phyloP scores from a whole-genome alignment of 1,140 invertebrate genomes.

The Pogonognathellus flavescens region DNA sequence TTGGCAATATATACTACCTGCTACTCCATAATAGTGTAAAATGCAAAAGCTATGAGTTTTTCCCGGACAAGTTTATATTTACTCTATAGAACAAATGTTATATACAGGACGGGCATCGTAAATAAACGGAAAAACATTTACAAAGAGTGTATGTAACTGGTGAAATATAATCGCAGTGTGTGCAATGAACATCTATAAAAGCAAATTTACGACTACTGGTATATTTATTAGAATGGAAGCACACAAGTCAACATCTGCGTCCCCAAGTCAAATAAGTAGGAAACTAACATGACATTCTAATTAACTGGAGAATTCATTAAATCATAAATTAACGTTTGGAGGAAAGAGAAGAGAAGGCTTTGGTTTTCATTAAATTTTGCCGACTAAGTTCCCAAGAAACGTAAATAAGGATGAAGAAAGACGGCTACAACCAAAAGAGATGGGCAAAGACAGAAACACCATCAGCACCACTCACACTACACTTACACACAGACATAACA shows the following conservation, averaged over 20 bases:
- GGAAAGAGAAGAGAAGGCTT: slow-evolving; percentile 7
- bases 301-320: slow-evolving; percentile 54
- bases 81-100: too few relatives aligned
- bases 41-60: too few relatives aligned
- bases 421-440: background rate
- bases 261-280: slow-evolving; percentile 35
- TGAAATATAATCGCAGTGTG: background rate
- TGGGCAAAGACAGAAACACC: background rate
- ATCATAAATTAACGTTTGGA: slow-evolving; percentile 58
- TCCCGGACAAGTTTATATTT: too few relatives aligned
- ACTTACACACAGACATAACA: background rate
- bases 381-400: slow-evolving; percentile 38
- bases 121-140: background rate
- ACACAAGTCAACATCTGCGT: slow-evolving; percentile 16
- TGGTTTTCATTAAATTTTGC: slow-evolving; percentile 50
- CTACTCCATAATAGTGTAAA: too few relatives aligned
- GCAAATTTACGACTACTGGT: background rate
- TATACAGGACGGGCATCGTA: background rate
- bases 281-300: slow-evolving; percentile 40
- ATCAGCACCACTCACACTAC: background rate
- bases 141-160: background rate
- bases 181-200: too few relatives aligned
- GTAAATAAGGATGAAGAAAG: slow-evolving; percentile 55
- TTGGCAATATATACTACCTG: too few relatives aligned
- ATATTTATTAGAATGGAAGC: background rate